Evolutionary conservation across 2,888 invertebrate genomes (phyloP).

Genomic region (Exephanes ischioxanthus): DNA sequence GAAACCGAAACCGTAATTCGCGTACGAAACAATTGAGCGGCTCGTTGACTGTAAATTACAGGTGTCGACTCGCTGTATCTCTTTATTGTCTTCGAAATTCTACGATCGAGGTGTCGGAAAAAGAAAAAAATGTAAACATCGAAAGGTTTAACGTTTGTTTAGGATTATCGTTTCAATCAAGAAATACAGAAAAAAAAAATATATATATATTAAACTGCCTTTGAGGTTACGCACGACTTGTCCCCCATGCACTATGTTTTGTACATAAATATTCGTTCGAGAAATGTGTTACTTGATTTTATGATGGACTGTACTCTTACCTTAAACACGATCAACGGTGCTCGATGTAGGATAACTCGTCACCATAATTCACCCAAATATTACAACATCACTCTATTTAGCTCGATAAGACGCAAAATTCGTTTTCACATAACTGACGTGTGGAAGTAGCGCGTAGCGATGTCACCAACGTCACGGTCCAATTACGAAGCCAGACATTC

Average conservation of each 20-base stretch:
- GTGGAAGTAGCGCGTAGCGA: slow-evolving; percentile 25
- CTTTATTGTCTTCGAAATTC: not conserved
- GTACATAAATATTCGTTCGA: not conserved
- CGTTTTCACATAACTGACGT: slow-evolving; percentile 21
- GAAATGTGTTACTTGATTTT: not conserved
- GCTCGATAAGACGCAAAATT: slow-evolving; percentile 22
- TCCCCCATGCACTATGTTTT: not conserved
- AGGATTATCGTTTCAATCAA: not conserved
- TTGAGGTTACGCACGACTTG: slow-evolving; percentile 30
- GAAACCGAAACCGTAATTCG: not conserved
- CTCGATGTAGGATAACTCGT: slow-evolving; percentile 40
- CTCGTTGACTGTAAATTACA: not conserved
- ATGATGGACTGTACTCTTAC: not conserved
- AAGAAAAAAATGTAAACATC: slow-evolving; percentile 29
- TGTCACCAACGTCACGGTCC: slow-evolving; percentile 1
- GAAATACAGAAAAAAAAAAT: not conserved
- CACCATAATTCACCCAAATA: slow-evolving; percentile 30
- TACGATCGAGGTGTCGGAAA: not conserved
- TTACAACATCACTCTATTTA: slow-evolving; percentile 31
- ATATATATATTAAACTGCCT: not conserved
- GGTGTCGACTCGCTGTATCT: not conserved
- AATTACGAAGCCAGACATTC: slow-evolving; percentile 3
- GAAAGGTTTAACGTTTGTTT: not conserved
- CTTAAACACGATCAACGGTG: not conserved
- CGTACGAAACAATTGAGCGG: not conserved